Evolutionary conservation across 2,113 vertebrate species (phyloP), one percentile per base, ranked within the genome.

Genomic region (Gavia stellata): DNA sequence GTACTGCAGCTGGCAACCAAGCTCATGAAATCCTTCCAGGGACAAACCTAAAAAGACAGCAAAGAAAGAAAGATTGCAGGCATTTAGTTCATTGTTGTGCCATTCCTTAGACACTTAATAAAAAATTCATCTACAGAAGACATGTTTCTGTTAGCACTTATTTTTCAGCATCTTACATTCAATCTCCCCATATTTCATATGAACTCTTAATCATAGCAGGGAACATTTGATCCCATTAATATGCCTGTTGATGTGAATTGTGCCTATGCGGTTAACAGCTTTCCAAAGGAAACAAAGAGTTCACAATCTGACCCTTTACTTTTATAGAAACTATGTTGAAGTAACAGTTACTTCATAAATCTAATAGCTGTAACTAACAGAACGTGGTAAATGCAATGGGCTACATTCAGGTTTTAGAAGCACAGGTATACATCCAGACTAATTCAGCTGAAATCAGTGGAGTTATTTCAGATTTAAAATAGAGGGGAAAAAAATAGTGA

Each of bases 111-210:
- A 81, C 17, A 61, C 31, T 80, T 90, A 80, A 84, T 90, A 80
- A 88, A 93, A 93, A 91, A 89, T 44, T 94, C 33, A 96, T 91
- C 49, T 73, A 45, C 31, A 80, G 77, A 91, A 85, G 49, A 62
- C 92, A 83, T 86, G 20, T 53, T 92, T 94, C 70, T 85, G 12
- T 88, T 90, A 81, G 59, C 71, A 70, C 42, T 81, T 88, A 25
- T 67, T 96, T 92, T 90, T 86, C 58, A 87, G 53, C 66, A 80
- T 90, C 74, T 75, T 79, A 52, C 29, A 31, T 85, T 85, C 52
- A 63, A 19, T 65, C 74, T 65, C 96, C 31, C 85, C 53, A 62
- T 88, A 87, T 70, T 87, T 72, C 81, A 71, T 73, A 79, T 18
- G n/a, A 84, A 79, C 34, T 65, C 65, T 59, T 81, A 81, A 75